Conservation (phyloP, 2,113 vertebrate genomes). For the Ornithorhynchus anatinus region DNA sequence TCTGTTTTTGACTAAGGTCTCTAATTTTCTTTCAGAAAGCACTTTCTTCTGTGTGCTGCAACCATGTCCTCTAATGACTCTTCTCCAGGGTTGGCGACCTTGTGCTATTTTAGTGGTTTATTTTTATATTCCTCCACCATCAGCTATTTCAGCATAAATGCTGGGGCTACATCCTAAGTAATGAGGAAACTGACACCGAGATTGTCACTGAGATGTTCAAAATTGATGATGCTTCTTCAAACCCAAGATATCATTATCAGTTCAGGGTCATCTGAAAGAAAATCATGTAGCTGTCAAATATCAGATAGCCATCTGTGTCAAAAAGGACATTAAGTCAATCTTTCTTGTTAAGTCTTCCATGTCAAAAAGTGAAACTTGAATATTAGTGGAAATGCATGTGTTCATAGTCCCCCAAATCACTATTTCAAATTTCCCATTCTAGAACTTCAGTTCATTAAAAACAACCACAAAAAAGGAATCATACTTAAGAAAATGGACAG, state of each 20-base stretch:
- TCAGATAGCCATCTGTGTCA: background rate
- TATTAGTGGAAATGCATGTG: too few species aligned
- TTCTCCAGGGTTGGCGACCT: background rate
- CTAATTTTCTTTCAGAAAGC: background rate
- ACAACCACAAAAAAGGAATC: too few species aligned
- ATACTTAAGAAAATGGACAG: too few species aligned
- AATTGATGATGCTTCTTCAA: constrained; percentile 33
- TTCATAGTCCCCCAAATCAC: too few species aligned
- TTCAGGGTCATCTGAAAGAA: constrained; percentile 12
- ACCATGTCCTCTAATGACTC: background rate
- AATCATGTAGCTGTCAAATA: background rate
- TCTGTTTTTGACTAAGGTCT: too few species aligned
- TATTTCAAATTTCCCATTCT: too few species aligned
- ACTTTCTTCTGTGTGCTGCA: background rate
- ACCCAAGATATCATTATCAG: constrained; percentile 20
- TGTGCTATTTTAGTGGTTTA: background rate
- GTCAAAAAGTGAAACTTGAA: background rate
- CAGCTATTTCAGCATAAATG: background rate
- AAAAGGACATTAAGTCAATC: background rate
- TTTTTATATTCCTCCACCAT: background rate
- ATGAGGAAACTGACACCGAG: constrained; percentile 22
- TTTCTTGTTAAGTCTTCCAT: background rate
- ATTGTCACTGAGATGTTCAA: constrained; percentile 14
- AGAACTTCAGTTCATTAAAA: too few species aligned
- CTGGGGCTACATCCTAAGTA: background rate